Evolutionary conservation across 2,797 vertebrate genomes (phyloP).

Genomic region (Natrix natrix): DNA sequence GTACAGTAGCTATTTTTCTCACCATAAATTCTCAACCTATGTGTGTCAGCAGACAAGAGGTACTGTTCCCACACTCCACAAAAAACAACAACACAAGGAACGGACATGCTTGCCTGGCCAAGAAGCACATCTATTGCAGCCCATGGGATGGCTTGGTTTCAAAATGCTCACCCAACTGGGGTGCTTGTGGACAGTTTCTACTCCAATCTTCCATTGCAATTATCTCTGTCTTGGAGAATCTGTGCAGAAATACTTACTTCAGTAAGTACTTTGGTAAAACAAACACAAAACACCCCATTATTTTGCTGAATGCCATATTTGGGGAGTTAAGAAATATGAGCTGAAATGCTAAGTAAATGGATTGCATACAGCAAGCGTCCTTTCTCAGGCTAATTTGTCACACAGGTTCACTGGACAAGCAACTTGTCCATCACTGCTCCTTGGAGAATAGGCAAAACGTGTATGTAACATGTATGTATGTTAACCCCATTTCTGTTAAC

Average conservation of each 20-base stretch:
- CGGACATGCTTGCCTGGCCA: background rate
- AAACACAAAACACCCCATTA: background rate
- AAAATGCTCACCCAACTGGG: background rate
- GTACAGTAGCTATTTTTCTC: slow-evolving; percentile 29
- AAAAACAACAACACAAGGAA: background rate
- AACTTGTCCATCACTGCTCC: background rate
- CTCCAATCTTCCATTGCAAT: background rate
- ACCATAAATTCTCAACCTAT: slow-evolving; percentile 42
- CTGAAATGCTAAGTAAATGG: background rate
- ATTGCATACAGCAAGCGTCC: background rate
- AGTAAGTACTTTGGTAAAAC: background rate
- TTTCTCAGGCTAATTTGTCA: background rate
- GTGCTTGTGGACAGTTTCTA: background rate
- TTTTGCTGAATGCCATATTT: background rate
- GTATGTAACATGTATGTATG: background rate
- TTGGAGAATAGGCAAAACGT: background rate
- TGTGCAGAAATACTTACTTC: background rate
- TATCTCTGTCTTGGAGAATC: background rate
- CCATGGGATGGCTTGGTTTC: slow-evolving; percentile 28
- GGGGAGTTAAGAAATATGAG: background rate
- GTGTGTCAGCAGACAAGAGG: slow-evolving; percentile 1
- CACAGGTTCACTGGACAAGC: too few relatives aligned
- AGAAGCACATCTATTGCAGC: slow-evolving; percentile 34
- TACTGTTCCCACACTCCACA: slow-evolving; percentile 1
- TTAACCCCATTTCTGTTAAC: background rate